Conservation (phyloP, 2,888 invertebrate species). For the Rutpela maculata region DNA sequence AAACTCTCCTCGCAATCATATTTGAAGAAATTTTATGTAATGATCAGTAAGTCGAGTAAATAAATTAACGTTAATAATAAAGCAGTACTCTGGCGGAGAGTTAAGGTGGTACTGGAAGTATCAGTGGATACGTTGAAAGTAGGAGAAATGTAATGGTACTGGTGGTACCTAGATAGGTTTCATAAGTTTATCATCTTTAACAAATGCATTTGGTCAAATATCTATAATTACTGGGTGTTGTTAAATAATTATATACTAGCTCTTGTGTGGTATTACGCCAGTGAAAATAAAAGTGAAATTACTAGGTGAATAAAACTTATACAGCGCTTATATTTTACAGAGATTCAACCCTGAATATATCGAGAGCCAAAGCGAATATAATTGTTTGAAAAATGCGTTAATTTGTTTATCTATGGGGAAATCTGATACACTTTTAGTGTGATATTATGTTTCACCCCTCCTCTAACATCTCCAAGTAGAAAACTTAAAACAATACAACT, state of each 20-base stretch:
- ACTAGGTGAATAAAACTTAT: no score
- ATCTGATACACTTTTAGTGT: no score
- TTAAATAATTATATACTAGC: conserved; percentile 5
- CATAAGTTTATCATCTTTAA: conserved; percentile 44
- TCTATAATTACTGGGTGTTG: background rate
- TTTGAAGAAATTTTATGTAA: conserved; percentile 30
- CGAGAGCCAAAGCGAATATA: no score
- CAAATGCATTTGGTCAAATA: background rate
- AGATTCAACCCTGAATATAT: no score
- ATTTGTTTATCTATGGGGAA: no score
- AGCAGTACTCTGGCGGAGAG: conserved; percentile 47
- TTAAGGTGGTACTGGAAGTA: conserved; percentile 53
- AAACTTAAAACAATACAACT: no score
- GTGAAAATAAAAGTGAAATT: no score
- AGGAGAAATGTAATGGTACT: conserved; percentile 65
- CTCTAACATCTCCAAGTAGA: no score
- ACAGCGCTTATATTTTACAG: no score
- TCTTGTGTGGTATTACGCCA: no score
- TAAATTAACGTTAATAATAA: conserved; percentile 39
- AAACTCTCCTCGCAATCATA: conserved; percentile 29
- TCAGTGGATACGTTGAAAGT: conserved; percentile 61
- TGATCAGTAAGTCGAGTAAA: conserved; percentile 33
- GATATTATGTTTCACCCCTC: no score
- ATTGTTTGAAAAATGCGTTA: no score
- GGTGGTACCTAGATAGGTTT: conserved; percentile 51